Evolutionary conservation across 2,113 vertebrate species (phyloP), one percentile per base, ranked within the genome.

Genomic region (Oncorhynchus nerka): DNA sequence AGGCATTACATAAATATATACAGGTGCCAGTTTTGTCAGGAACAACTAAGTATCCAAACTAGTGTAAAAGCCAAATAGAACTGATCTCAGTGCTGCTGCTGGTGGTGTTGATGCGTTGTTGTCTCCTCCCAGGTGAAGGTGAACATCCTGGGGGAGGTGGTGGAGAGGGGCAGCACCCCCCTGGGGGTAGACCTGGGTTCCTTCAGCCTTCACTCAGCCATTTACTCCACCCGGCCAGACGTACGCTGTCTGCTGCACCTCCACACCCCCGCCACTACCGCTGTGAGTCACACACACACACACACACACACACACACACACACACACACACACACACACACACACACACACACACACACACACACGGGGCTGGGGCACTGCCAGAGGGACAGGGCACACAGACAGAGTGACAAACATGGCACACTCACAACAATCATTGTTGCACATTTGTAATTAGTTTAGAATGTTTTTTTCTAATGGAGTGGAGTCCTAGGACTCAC

Each of bases 101-200:
- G 32, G 32, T 19, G 67, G 39, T 20, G 32, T 28, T 3, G 51
- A 5, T 24, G 48, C 68, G 61, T 55, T 65, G 26, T 70, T 75
- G 48, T 74, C 39, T 12, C 8, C 3, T 68, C 39, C 3, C 86
- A 99, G 97, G 93, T 97, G n/a, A 99, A 99, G 89, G 96, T 99
- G 89, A 99, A 99, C 16, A 92, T 98, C 73, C 91, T 99, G 85
- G 97, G 97, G 2, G 96, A 97, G 71, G 92, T 96, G 87, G 96
- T 99, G 72, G 97, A 97, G 84, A 95, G 92, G 74, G 97, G 96
- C 79, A 98, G 94, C 92, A 96, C 96, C 79, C 88, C 91, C 85
- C 95, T 98, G 20, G 85, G 88, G 0, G 94, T 96, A 51, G 95
- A 98, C n/a, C 49, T 93, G 0, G 85, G 92, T 0, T 94, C 93